Conservation (phyloP, 2,113 vertebrate species). For the Amazona vittata region DNA sequence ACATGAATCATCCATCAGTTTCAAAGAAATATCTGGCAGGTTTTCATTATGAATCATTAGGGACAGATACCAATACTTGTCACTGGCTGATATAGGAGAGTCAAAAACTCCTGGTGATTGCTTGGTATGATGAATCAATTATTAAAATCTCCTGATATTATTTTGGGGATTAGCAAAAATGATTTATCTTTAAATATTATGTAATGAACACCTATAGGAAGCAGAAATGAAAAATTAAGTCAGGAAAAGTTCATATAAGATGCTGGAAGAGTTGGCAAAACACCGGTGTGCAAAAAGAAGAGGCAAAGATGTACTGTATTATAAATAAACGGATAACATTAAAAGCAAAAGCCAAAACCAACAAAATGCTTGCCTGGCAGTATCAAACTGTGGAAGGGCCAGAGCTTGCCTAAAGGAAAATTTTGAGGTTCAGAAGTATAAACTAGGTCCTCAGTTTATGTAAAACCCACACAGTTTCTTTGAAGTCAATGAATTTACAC, state of each 20-base stretch:
- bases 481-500: background rate
- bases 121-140: background rate
- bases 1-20: constrained; percentile 41
- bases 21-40: constrained; percentile 37
- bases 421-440: background rate
- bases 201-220: background rate
- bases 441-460: background rate
- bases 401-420: background rate
- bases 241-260: background rate
- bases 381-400: background rate
- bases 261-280: background rate
- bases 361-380: background rate
- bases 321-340: background rate
- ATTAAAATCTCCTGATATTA: background rate
- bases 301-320: background rate
- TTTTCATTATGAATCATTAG: constrained; percentile 17
- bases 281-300: background rate
- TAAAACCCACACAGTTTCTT: background rate
- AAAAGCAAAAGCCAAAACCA: background rate
- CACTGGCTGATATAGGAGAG: background rate
- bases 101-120: background rate
- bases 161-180: background rate
- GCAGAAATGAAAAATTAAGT: background rate
- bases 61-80: background rate
- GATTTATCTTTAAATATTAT: background rate